These are phyloP conservation scores for Pachymerium ferrugineum DNA, from an alignment of 2,888 invertebrate genomes.

Conservation along the genomic window DNA sequence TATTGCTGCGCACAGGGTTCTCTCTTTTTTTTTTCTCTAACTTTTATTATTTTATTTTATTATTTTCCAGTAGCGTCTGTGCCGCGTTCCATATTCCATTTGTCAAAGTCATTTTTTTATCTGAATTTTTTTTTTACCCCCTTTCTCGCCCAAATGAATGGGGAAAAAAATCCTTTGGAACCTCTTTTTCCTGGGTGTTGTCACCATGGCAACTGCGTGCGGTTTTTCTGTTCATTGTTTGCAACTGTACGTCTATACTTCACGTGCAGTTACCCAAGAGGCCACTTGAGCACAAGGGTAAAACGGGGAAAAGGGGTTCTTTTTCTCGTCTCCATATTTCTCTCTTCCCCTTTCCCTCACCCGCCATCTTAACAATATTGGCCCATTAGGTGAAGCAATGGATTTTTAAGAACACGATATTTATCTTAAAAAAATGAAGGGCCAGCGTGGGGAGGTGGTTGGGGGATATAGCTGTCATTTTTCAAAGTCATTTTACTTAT, in stretches of 20 bases:
- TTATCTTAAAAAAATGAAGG: conserved; percentile 29
- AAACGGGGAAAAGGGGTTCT: conserved; percentile 14
- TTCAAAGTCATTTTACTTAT: conserved; percentile 28
- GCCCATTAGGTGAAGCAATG: conserved; percentile 21
- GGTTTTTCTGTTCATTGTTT: conserved; percentile 25
- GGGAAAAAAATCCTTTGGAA: conserved; percentile 24
- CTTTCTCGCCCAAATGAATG: conserved; percentile 24
- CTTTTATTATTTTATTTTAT: neutral
- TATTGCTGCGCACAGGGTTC: neutral
- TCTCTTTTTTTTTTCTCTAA: neutral
- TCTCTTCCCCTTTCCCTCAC: conserved; percentile 23
- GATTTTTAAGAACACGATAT: conserved; percentile 28
- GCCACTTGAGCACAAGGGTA: conserved; percentile 20
- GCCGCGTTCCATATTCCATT: conserved; percentile 5
- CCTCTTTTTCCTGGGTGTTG: neutral
- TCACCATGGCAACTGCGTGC: conserved; percentile 20
- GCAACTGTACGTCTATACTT: conserved; percentile 8
- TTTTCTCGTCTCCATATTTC: conserved; percentile 1
- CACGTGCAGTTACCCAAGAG: conserved; percentile 27
- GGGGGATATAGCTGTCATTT: conserved; percentile 29
- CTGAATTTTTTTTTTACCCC: conserved; percentile 14
- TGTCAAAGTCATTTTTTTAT: conserved; percentile 24
- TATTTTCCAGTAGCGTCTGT: neutral
- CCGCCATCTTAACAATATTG: conserved; percentile 29
- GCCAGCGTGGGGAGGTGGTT: conserved; percentile 17